phyloP scores from a whole-genome alignment of 2,797 vertebrate species.

The Sebastes jordani region DNA sequence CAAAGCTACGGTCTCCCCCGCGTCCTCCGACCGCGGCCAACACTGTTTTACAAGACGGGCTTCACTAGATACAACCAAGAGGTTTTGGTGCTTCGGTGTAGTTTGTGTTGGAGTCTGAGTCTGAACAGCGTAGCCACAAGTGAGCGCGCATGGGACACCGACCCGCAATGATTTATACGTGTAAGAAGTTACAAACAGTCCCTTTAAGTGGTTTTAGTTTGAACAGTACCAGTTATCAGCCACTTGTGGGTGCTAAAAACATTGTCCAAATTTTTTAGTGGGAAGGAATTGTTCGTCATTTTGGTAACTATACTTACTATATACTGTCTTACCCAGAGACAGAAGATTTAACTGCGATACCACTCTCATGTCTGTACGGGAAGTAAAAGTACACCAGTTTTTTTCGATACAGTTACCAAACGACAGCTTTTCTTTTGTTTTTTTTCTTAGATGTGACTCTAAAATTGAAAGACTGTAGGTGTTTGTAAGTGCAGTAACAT shows the following conservation, averaged over 20 bases:
- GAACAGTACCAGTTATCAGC: not conserved
- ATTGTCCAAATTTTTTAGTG: accelerated
- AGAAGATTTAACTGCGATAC: not conserved
- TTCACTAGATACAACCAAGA: too few species aligned
- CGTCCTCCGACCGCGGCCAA: too few species aligned
- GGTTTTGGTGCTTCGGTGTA: too few species aligned
- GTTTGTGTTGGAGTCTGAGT: too few species aligned
- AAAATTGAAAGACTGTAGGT: not conserved
- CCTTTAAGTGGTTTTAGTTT: not conserved
- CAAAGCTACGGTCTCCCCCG: too few species aligned
- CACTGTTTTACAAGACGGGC: too few species aligned
- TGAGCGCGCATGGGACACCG: too few species aligned
- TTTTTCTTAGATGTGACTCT: not conserved
- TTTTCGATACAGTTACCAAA: not conserved
- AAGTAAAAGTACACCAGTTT: not conserved
- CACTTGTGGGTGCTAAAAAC: not conserved
- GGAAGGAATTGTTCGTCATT: not conserved
- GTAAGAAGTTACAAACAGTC: too few species aligned
- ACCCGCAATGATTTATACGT: too few species aligned
- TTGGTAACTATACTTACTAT: not conserved
- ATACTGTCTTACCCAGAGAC: not conserved
- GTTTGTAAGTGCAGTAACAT: not conserved
- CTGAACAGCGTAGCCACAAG: too few species aligned
- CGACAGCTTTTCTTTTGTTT: not conserved
- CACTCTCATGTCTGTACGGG: not conserved